Percentiles rank a stretch among this genome's conserved stretches.
These are phyloP conservation scores for Phengaris arion DNA, from an alignment of 2,888 invertebrate species.

Conservation along the genomic window DNA sequence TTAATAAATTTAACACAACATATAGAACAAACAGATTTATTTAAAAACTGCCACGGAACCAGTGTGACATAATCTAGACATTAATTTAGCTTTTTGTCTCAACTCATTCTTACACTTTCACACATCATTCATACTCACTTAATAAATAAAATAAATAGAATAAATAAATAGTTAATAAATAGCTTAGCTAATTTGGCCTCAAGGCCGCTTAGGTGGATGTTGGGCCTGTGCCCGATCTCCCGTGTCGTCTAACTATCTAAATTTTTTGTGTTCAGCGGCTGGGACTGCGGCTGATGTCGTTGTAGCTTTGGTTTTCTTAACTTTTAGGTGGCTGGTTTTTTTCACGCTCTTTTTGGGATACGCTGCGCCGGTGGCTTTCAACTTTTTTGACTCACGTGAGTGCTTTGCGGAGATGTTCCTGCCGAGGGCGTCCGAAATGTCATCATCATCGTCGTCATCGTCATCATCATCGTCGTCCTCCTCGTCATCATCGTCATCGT, in stretches of 20 bases:
- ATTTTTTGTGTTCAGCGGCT: slow-evolving; percentile 76
- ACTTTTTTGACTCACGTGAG: slow-evolving; percentile 93
- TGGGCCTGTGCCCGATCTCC: slow-evolving; percentile 59
- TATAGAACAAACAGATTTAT: slow-evolving; percentile 78
- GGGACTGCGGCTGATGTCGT: slow-evolving; percentile 69
- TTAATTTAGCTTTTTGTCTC: slow-evolving; percentile 77
- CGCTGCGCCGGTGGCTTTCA: slow-evolving; percentile 67
- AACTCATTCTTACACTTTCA: slow-evolving; percentile 75
- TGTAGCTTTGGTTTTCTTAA: slow-evolving; percentile 78
- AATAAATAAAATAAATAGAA: slow-evolving; percentile 81
- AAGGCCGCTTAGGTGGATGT: slow-evolving; percentile 72
- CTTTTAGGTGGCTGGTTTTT: slow-evolving; percentile 74
- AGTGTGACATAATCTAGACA: slow-evolving; percentile 81
- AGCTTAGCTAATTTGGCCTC: slow-evolving; percentile 76
- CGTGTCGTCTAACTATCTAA: slow-evolving; percentile 72
- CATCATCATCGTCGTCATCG: slow-evolving; percentile 81
- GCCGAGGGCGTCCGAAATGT: slow-evolving; percentile 82
- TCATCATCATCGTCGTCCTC: slow-evolving; percentile 84
- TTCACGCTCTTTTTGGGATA: slow-evolving; percentile 72
- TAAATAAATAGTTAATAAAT: slow-evolving; percentile 81
- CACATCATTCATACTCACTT: slow-evolving; percentile 77
- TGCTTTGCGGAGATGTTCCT: slow-evolving; percentile 64
- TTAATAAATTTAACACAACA: slow-evolving; percentile 72
- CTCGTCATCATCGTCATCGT: slow-evolving; percentile 83
- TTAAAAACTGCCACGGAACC: slow-evolving; percentile 79